Conservation (phyloP, 2,113 vertebrate genomes). For the Isichthys henryi region DNA sequence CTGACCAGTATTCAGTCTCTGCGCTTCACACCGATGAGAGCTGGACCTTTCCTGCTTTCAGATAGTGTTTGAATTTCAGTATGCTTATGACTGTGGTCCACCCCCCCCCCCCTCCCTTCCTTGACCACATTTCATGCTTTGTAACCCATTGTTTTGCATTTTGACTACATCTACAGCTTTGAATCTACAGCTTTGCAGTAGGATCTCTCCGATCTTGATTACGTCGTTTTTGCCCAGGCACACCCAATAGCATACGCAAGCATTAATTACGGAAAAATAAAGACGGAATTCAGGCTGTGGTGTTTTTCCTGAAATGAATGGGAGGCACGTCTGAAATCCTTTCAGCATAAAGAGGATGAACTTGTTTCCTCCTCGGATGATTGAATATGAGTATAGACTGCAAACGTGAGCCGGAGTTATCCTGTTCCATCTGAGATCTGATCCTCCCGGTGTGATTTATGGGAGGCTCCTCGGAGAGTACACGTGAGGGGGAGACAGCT, state of each 20-base stretch:
- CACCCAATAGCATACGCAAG: neutral
- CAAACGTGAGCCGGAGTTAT: neutral
- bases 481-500: neutral
- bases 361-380: neutral
- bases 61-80: neutral
- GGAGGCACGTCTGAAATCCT: neutral
- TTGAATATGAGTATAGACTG: neutral
- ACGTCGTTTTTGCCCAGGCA: neutral
- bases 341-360: neutral
- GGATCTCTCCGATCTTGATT: neutral
- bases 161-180: too few species aligned
- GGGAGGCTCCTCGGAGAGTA: neutral
- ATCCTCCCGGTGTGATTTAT: neutral
- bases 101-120: neutral
- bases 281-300: neutral
- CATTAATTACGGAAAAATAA: neutral
- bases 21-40: neutral
- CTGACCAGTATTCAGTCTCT: neutral
- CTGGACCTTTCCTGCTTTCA: neutral
- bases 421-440: neutral
- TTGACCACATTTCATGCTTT: neutral
- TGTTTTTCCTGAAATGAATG: neutral
- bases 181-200: neutral
- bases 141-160: neutral
- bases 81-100: neutral